Conservation (phyloP, 2,113 vertebrate genomes). For the Gobiocypris rarus region DNA sequence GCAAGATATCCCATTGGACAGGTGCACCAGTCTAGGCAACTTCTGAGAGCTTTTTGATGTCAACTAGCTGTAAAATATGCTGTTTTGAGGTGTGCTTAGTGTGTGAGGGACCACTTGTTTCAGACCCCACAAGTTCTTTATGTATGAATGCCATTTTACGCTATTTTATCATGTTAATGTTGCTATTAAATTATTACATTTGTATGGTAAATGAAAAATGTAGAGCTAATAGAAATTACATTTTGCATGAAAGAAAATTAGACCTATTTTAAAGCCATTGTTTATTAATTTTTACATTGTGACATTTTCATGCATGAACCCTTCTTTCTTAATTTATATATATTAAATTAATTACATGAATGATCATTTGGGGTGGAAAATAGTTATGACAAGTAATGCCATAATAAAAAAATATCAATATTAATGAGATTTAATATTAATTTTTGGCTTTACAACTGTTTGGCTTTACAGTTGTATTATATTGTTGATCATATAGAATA, state of each 20-base stretch:
- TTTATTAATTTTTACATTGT: not conserved
- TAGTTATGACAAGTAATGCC: too few relatives aligned
- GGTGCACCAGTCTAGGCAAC: not conserved
- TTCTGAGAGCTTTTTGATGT: conserved; percentile 68
- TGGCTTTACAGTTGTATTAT: too few relatives aligned
- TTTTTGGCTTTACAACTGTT: too few relatives aligned
- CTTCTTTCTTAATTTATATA: not conserved
- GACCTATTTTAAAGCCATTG: too few relatives aligned
- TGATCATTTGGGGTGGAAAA: too few relatives aligned
- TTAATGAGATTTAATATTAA: too few relatives aligned
- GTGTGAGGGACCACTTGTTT: not conserved
- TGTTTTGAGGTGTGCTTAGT: not conserved
- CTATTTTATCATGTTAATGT: not conserved
- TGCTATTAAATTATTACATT: too few relatives aligned
- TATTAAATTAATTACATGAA: too few relatives aligned
- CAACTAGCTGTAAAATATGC: conserved; percentile 41
- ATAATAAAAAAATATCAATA: too few relatives aligned
- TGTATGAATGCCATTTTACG: not conserved
- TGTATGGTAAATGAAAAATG: too few relatives aligned
- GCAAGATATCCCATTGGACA: not conserved
- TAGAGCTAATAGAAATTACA: not conserved
- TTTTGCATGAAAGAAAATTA: not conserved
- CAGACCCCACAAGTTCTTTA: not conserved
- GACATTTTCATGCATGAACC: not conserved
- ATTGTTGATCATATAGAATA: too few relatives aligned